phyloP scores from a whole-genome alignment of 2,113 vertebrate species.

The Cichladusa arquata region DNA sequence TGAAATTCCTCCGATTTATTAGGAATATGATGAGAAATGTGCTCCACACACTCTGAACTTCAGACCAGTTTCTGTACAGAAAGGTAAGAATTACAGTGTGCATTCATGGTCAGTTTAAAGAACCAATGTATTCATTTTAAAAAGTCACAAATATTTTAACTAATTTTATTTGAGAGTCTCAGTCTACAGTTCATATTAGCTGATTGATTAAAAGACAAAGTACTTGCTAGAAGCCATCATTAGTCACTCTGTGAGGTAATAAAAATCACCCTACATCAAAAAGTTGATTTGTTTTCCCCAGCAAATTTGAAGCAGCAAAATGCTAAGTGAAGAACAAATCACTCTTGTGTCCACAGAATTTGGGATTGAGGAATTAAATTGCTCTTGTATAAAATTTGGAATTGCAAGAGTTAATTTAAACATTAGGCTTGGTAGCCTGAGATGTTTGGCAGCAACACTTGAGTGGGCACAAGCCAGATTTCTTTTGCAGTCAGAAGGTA shows the following conservation, averaged over 20 bases:
- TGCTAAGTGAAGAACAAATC: not conserved
- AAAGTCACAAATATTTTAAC: not conserved
- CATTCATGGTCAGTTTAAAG: not conserved
- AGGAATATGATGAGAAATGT: conserved; percentile 40
- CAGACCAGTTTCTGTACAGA: not conserved
- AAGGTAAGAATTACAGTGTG: not conserved
- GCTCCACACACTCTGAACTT: not conserved
- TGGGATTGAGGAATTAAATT: not conserved
- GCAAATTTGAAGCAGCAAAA: not conserved
- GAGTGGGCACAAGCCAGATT: conserved; percentile 50
- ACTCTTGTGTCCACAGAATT: not conserved
- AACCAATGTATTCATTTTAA: not conserved
- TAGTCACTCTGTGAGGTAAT: not conserved
- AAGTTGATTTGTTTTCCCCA: not conserved
- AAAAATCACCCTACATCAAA: not conserved
- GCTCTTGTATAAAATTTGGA: not conserved
- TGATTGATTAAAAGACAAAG: not conserved
- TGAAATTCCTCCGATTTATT: conserved; percentile 54
- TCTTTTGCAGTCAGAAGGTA: conserved; percentile 36
- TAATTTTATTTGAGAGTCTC: not conserved
- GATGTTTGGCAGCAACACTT: conserved; percentile 28
- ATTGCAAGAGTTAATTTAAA: conserved; percentile 12
- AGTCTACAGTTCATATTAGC: not conserved
- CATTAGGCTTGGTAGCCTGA: conserved; percentile 6
- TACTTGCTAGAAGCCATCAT: not conserved